Evolutionary conservation across 2,888 invertebrate species (phyloP).

Genomic region (Apotomis turbidana): DNA sequence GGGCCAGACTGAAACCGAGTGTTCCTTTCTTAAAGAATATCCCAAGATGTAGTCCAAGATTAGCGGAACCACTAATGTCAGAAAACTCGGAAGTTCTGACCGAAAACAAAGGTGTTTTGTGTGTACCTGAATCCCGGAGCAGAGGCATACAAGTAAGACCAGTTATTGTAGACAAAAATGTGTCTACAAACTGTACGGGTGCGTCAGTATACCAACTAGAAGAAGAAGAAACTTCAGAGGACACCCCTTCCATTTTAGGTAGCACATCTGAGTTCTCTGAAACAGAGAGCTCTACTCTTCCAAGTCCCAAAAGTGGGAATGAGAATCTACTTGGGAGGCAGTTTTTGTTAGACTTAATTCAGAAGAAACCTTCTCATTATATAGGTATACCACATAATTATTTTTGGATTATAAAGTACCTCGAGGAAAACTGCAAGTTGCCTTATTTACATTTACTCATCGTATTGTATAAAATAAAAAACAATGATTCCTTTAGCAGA

Average conservation of each 20-base stretch:
- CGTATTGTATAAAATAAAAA: slow-evolving; percentile 18
- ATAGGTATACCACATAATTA: slow-evolving; percentile 6
- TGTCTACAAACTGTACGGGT: not conserved
- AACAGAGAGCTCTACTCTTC: too few species aligned
- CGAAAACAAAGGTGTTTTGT: not conserved
- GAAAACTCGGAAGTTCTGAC: not conserved
- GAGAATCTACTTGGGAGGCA: slow-evolving; percentile 2
- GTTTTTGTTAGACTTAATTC: slow-evolving; percentile 2
- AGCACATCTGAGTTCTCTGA: too few species aligned
- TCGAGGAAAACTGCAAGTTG: not conserved
- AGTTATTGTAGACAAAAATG: not conserved
- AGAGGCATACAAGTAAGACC: not conserved
- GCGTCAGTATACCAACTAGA: not conserved
- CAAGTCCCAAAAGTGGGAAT: not conserved
- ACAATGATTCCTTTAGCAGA: slow-evolving; percentile 12
- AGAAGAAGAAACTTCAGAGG: not conserved
- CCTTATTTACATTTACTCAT: slow-evolving; percentile 6
- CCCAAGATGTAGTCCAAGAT: not conserved
- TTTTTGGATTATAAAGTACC: not conserved
- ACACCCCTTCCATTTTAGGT: not conserved
- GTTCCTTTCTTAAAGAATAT: slow-evolving; percentile 10
- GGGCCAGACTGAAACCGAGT: not conserved
- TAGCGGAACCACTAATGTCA: too few species aligned
- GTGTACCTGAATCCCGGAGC: not conserved
- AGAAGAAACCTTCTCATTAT: slow-evolving; percentile 1